Percentiles rank a stretch among this genome's conserved stretches.
These are phyloP conservation scores for Parus major DNA, from an alignment of 2,113 vertebrate genomes.

Conservation along the genomic window DNA sequence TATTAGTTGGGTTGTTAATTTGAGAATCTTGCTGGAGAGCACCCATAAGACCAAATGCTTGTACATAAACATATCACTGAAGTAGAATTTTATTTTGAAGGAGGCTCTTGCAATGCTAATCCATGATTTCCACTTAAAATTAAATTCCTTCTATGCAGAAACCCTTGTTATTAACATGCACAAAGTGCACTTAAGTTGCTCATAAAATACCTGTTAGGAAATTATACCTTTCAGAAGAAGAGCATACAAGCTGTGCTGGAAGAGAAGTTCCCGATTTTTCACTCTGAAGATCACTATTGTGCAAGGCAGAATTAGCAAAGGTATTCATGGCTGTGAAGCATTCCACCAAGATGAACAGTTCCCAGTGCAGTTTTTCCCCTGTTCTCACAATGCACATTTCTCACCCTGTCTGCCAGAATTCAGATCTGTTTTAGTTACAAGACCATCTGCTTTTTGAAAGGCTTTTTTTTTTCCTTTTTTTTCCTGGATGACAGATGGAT, in stretches of 20 bases:
- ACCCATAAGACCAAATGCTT: neutral
- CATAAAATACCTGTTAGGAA: neutral
- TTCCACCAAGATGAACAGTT: neutral
- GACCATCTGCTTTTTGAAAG: conserved; percentile 57
- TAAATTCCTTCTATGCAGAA: neutral
- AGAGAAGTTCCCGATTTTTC: neutral
- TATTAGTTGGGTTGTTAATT: neutral
- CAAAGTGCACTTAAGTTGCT: neutral
- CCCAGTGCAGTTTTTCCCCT: neutral
- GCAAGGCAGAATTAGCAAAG: neutral
- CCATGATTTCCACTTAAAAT: neutral
- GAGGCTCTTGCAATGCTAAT: neutral
- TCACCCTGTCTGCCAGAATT: conserved; percentile 50
- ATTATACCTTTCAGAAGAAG: neutral
- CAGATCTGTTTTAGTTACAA: conserved; percentile 55
- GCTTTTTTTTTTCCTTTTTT: neutral
- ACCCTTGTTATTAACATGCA: neutral
- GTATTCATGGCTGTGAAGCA: neutral
- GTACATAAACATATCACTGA: neutral
- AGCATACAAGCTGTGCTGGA: neutral
- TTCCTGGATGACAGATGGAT: conserved; percentile 35
- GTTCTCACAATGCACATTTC: neutral
- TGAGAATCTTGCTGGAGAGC: neutral
- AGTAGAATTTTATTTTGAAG: neutral
- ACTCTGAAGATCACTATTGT: neutral